These are phyloP conservation scores for Candoia aspera DNA, from an alignment of 2,113 vertebrate genomes.

Conservation along the genomic window DNA sequence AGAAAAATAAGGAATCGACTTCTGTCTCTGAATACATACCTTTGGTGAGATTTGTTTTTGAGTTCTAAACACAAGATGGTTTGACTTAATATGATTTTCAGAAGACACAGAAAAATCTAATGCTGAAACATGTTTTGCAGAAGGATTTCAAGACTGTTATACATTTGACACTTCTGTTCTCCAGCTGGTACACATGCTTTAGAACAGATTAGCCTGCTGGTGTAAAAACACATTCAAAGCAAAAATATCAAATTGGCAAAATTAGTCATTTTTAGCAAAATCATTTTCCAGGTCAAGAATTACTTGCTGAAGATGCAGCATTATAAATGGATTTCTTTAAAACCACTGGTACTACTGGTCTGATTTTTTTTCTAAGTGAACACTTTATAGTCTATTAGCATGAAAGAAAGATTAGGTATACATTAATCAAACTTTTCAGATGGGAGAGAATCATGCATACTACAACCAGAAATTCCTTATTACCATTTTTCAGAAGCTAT, in stretches of 20 bases:
- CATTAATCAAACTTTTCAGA: conserved; percentile 74
- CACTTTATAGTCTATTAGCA: conserved; percentile 68
- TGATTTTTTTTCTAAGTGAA: conserved; percentile 67
- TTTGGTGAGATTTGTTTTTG: background rate
- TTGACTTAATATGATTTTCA: background rate
- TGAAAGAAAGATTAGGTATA: conserved; percentile 68
- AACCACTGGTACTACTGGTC: conserved; percentile 62
- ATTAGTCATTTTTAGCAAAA: conserved; percentile 66
- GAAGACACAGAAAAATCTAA: background rate
- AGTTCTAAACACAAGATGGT: background rate
- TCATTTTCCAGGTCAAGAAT: conserved; percentile 63
- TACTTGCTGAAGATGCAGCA: conserved; percentile 59
- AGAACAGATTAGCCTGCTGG: conserved; percentile 60
- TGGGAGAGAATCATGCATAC: conserved; percentile 46
- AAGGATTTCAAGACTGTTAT: background rate
- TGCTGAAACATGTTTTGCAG: background rate
- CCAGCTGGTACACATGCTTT: conserved; percentile 48
- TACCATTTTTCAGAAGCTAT: conserved; percentile 45
- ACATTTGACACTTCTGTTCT: background rate
- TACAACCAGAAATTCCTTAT: conserved; percentile 40
- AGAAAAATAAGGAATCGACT: background rate
- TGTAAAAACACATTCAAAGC: conserved; percentile 64
- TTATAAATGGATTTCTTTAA: conserved; percentile 71
- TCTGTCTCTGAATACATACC: background rate
- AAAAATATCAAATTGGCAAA: conserved; percentile 63